Evolutionary conservation across 2,113 vertebrate genomes (phyloP).

Genomic region (Cynocephalus volans): DNA sequence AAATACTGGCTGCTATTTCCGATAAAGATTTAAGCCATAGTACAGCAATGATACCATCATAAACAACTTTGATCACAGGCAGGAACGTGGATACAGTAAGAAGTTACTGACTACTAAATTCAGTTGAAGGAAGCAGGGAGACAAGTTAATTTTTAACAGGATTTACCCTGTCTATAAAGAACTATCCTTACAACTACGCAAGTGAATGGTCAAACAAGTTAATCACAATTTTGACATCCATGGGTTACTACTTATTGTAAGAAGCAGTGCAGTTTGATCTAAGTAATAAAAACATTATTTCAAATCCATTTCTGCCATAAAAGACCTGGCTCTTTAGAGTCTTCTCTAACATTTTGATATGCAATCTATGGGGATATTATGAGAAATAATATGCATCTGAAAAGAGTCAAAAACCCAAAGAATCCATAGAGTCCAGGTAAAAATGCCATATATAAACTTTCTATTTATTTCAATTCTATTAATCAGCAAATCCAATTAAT

Average conservation of each 20-base stretch:
- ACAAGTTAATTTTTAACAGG: neutral
- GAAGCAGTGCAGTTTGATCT: neutral
- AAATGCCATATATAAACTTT: neutral
- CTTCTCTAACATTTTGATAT: neutral
- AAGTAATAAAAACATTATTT: slow-evolving; percentile 34
- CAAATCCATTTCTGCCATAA: neutral
- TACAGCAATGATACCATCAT: neutral
- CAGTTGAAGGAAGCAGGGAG: neutral
- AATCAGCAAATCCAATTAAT: slow-evolving; percentile 23
- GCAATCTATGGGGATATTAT: neutral
- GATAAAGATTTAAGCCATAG: neutral
- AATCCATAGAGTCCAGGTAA: neutral
- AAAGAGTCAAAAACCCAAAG: neutral
- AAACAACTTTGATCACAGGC: neutral
- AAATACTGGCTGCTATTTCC: neutral
- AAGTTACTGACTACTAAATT: neutral
- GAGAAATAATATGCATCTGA: neutral
- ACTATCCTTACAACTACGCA: neutral
- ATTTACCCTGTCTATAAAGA: neutral
- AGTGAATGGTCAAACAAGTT: neutral
- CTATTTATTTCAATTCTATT: slow-evolving; percentile 21
- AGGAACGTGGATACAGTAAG: neutral
- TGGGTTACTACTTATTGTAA: neutral
- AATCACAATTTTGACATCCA: neutral
- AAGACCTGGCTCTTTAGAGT: neutral